phyloP scores from a whole-genome alignment of 2,113 vertebrate genomes.

The Cygnus buccinator region DNA sequence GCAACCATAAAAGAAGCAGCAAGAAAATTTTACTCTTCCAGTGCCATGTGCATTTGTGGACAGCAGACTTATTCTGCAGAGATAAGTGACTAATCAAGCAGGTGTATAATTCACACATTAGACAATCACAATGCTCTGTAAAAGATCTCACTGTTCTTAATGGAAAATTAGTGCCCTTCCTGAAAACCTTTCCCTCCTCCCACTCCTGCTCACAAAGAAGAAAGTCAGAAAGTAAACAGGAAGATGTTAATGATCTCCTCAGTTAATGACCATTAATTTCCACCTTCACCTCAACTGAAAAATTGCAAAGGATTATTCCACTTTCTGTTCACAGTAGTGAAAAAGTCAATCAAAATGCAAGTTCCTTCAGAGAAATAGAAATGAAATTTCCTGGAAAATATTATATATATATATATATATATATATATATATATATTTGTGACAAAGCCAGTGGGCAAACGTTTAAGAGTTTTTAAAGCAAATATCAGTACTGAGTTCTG shows the following conservation, averaged over 20 bases:
- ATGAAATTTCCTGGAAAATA: not conserved
- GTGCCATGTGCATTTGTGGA: not conserved
- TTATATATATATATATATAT: no score
- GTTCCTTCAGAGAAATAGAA: not conserved
- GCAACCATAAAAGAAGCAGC: not conserved
- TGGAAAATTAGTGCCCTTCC: not conserved
- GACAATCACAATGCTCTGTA: not conserved
- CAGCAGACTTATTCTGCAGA: not conserved
- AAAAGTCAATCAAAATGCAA: not conserved
- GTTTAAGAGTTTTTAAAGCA: not conserved
- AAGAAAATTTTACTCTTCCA: not conserved
- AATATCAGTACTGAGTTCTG: not conserved
- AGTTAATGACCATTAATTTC: not conserved
- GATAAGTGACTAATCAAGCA: not conserved
- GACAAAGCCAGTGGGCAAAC: not conserved
- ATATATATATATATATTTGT: not conserved
- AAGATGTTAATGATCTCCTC: not conserved
- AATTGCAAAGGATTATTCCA: not conserved
- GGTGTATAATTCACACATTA: not conserved
- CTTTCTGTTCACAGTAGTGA: not conserved
- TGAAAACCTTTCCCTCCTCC: not conserved
- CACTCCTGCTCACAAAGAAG: rapidly evolving
- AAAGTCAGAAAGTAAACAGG: not conserved
- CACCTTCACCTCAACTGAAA: not conserved
- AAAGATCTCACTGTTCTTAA: not conserved